These are phyloP conservation scores for Burhinus bistriatus DNA, from an alignment of 2,113 vertebrate species.

Conservation along the genomic window DNA sequence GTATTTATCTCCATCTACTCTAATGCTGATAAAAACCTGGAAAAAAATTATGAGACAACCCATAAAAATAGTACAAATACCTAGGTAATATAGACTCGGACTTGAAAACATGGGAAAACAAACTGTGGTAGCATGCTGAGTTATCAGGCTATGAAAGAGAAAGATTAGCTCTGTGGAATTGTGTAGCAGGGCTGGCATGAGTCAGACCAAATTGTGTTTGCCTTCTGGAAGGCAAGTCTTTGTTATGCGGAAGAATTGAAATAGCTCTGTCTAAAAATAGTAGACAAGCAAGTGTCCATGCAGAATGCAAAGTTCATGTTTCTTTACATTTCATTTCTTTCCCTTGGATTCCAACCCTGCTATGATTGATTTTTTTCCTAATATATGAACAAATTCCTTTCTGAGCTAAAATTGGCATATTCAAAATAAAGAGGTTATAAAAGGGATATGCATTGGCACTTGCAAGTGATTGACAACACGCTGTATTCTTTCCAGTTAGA, in stretches of 20 bases:
- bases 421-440: background rate
- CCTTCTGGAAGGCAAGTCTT: slow-evolving; percentile 32
- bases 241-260: background rate
- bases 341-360: background rate
- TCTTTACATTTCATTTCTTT: slow-evolving; percentile 29
- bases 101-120: background rate
- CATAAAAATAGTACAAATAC: background rate
- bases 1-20: background rate
- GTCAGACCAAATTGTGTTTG: slow-evolving; percentile 26
- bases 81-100: background rate
- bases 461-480: background rate
- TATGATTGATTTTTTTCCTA: background rate
- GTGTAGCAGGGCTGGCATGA: slow-evolving; percentile 21
- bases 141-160: slow-evolving; percentile 34
- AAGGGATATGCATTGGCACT: background rate
- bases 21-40: background rate
- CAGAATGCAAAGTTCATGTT: slow-evolving; percentile 31
- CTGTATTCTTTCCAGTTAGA: background rate
- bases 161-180: slow-evolving; percentile 6
- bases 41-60: background rate
- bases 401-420: background rate
- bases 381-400: background rate
- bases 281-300: slow-evolving; percentile 9
- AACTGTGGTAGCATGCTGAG: slow-evolving; percentile 5
- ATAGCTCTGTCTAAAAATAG: slow-evolving; percentile 56